Evolutionary conservation across 2,888 invertebrate species (phyloP), one percentile per base, ranked within the genome.

Genomic region (Rosalia funebris): DNA sequence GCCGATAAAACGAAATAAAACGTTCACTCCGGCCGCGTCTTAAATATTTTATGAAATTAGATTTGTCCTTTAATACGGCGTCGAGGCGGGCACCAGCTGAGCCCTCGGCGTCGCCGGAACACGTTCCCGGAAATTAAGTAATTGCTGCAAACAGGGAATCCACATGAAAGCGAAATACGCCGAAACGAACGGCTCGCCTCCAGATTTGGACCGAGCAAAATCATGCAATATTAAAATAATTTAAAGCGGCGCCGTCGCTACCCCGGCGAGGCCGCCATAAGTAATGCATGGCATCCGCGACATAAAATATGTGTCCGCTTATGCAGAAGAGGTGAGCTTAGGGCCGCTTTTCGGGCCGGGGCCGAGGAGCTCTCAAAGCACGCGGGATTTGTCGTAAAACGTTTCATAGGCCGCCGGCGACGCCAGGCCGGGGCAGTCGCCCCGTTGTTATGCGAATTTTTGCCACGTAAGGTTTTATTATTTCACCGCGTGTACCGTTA

Each of bases 141-240:
- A 50, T 59, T 59, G 41, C 44, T 14, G 46, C 31, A 25, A 39
- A 41, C 50, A 10, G 50, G n/a, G 39, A 50, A 39, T 39, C 50
- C 34, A 39, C 50, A 31, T 25, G 20, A 50, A 50, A 50, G 50
- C 50, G 36, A 50, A 45, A 46, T 55, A 37, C 19, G n/a, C 25
- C 3, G 50, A 53, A 54, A 71, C 69, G 71, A 67, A 63, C 68
- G 70, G 68, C 66, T 57, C 60, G 62, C 66, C 69, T 71, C 70
- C 78, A 79, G 79, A 79, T 79, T 79, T 79, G 72, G 74, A 77
- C 71, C 72, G 69, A 59, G 74, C 72, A 73, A 76, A 78, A 76
- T 78, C 77, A 78, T 79, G 74, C 70, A 79, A 76, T 79, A 79
- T 79, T 79, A 77, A 79, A 78, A 79, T 79, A 79, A 79, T 79